Evolutionary conservation across 2,888 invertebrate genomes (phyloP).

Genomic region (Allophyes oxyacanthae): DNA sequence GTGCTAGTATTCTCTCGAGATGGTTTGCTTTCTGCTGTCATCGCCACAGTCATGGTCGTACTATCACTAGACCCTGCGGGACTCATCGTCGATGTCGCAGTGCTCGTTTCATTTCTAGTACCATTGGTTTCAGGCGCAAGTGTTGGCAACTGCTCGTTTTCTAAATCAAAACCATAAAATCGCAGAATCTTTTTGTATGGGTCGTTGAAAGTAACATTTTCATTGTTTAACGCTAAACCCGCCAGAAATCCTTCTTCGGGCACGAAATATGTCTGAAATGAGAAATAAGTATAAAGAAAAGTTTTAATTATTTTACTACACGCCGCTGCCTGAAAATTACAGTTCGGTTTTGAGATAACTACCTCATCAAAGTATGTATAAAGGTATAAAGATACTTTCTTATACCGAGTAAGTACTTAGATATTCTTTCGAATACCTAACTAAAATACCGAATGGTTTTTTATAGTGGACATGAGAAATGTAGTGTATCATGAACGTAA

Average conservation of each 20-base stretch:
- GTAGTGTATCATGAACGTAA: too few relatives aligned
- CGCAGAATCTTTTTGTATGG: conserved; percentile 92
- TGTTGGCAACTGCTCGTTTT: conserved; percentile 78
- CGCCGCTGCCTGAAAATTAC: not conserved
- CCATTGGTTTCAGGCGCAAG: conserved; percentile 63
- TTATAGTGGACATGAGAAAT: too few relatives aligned
- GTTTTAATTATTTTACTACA: too few relatives aligned
- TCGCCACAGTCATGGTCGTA: conserved; percentile 48
- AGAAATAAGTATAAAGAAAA: not conserved
- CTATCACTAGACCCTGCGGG: conserved; percentile 39
- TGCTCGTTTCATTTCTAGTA: conserved; percentile 59
- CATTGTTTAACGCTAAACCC: conserved; percentile 94
- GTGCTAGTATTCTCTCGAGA: conserved; percentile 61
- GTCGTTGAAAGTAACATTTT: conserved; percentile 93
- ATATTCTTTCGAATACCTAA: too few relatives aligned
- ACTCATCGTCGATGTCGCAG: conserved; percentile 49
- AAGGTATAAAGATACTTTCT: too few relatives aligned
- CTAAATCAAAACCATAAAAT: conserved; percentile 95
- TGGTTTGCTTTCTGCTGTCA: conserved; percentile 60
- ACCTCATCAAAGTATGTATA: too few relatives aligned
- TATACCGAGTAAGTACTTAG: too few relatives aligned
- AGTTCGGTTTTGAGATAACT: too few relatives aligned
- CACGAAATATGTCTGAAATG: conserved; percentile 94
- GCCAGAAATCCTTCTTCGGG: conserved; percentile 95
- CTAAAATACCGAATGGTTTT: too few relatives aligned